Base-by-base conservation (phyloP, 2,797 vertebrate genomes). In the Cheirogaleus major region DNA sequence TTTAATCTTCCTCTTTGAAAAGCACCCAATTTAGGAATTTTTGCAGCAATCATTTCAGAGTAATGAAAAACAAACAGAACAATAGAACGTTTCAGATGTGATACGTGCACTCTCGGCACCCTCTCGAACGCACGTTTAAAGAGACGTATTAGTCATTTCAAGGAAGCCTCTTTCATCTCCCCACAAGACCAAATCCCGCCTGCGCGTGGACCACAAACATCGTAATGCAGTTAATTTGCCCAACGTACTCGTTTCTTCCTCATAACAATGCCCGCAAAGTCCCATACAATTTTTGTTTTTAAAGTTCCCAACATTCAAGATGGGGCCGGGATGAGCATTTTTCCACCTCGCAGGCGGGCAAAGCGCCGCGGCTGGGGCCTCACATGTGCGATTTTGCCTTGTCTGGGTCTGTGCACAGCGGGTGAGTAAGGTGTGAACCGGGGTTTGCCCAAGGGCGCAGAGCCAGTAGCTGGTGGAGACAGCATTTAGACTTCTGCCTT, bases 11-110 rank as follows among this genome's bases (percentile, higher is more conserved):
- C 48, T 89, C 95, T 98, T 91, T 96, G 93, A 98, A 98, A 98
- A 98, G 7, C 52, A 97, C 94, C 94, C 97, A 98, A 96, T 97
- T 98, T 97, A 97, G 97, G 93, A 97, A 97, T 95, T 98, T 98
- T 89, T 96, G 88, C 96, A 97, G 91, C 94, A 98, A 98, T 96
- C 86, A 69, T 92, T 96, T 90, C 95, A 89, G 75, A 94, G 92
- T 93, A 91, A 97, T 86, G 67, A 98, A 98, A 98, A 98, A 70
- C 94, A 98, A 98, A 98, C 0, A 38, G 90, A 97, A 98, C 95
- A 98, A 98, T 90, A 94, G 97, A 97, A 96, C 50, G 86, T 96
- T 95, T 97, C 97, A 93, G 96, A 97, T 89, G 84, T 55, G 89
- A 96, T 35, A 82, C 0, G 12, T 96, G 61, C 78, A 93, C 38